Evolutionary conservation across 2,888 invertebrate genomes (phyloP).

Genomic region (Odontomyia ornata): DNA sequence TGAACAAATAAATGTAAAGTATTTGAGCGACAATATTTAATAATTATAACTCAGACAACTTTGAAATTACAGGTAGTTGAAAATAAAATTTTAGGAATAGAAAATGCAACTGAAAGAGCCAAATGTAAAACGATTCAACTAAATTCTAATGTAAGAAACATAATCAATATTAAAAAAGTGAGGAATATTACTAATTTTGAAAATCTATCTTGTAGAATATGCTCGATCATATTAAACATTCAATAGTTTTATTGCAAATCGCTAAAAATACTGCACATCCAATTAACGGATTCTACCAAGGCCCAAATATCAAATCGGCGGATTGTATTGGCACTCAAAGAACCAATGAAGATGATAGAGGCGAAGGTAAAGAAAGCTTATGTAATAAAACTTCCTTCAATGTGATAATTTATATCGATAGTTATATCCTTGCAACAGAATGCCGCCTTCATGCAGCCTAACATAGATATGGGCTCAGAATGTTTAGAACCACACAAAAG

Average conservation of each 20-base stretch:
- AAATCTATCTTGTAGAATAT: slow-evolving; percentile 72
- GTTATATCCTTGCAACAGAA: not conserved
- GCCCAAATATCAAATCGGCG: slow-evolving; percentile 63
- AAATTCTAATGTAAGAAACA: slow-evolving; percentile 77
- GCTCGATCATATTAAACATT: slow-evolving; percentile 97
- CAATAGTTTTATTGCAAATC: slow-evolving; percentile 96
- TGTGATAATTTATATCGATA: not conserved
- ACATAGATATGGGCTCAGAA: slow-evolving; percentile 73
- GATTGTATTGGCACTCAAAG: slow-evolving; percentile 46
- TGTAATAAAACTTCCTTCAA: too few species aligned
- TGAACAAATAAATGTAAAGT: slow-evolving; percentile 83
- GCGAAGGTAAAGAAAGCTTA: slow-evolving; percentile 44
- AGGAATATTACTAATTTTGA: not conserved
- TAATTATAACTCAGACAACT: slow-evolving; percentile 35
- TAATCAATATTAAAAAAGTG: slow-evolving; percentile 1
- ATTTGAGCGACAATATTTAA: slow-evolving; percentile 47
- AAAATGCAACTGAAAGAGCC: slow-evolving; percentile 73
- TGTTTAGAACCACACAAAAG: slow-evolving; percentile 67
- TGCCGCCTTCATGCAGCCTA: slow-evolving; percentile 62
- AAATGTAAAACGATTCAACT: slow-evolving; percentile 77
- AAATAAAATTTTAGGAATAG: slow-evolving; percentile 70
- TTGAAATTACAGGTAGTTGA: slow-evolving; percentile 70
- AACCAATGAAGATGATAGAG: slow-evolving; percentile 39
- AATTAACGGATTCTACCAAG: slow-evolving; percentile 87
- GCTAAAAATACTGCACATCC: slow-evolving; percentile 96